Percentiles rank a stretch among this genome's conserved stretches.
Evolutionary conservation across 2,888 invertebrate species (phyloP).

Genomic region (Oxycera nigricornis): DNA sequence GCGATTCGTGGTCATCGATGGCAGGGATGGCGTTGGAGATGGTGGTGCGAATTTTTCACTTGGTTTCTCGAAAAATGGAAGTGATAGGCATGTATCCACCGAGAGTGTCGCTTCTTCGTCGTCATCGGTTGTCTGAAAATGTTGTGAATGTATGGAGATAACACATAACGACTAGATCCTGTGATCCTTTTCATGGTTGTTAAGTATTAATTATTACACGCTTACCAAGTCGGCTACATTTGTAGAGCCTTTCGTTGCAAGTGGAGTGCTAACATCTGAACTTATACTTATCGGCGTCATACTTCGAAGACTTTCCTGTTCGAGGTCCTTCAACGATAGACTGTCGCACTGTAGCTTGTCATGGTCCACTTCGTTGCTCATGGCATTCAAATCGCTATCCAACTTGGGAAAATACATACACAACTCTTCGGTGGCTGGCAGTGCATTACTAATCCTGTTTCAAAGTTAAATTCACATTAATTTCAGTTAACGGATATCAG

Average conservation of each 20-base stretch:
- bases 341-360: constrained; percentile 52
- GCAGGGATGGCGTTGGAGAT: constrained; percentile 52
- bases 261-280: constrained; percentile 72
- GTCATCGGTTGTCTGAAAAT: constrained; percentile 62
- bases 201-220: constrained; percentile 57
- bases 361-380: constrained; percentile 63
- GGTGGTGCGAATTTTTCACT: background rate
- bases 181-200: background rate
- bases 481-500: background rate
- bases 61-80: background rate
- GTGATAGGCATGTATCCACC: constrained; percentile 62
- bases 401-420: constrained; percentile 66
- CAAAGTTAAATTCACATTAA: background rate
- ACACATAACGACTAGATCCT: background rate
- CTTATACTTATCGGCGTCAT: constrained; percentile 72
- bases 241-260: constrained; percentile 73
- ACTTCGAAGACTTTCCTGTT: constrained; percentile 54
- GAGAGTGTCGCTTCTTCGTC: constrained; percentile 68
- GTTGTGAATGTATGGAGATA: background rate
- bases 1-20: constrained; percentile 25
- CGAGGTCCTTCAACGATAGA: constrained; percentile 49
- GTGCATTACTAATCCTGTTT: constrained; percentile 35
- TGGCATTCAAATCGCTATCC: constrained; percentile 65
- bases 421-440: constrained; percentile 58
- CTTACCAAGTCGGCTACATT: constrained; percentile 67